Base-by-base conservation (phyloP, 2,888 invertebrate species). In the Leptinotarsa juncta region DNA sequence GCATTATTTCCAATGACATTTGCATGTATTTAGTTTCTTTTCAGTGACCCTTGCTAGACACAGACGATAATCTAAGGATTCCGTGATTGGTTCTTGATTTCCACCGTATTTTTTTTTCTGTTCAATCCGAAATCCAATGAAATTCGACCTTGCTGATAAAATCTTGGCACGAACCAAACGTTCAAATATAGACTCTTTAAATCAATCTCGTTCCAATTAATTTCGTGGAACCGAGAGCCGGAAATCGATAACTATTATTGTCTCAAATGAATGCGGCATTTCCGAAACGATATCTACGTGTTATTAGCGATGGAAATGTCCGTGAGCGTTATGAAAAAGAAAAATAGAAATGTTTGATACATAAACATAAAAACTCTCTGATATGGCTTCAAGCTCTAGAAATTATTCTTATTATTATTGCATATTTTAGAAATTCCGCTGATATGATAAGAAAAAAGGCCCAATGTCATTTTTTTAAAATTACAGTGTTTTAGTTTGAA, bases 131-230 rank as follows among this genome's bases (percentile, higher is more conserved):
- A 42, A 42, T 16, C 42, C n/a, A n/a, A 62, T 62, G 18, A 62
- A 62, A 62, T 62, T 62, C 32, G 62, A 62, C 62, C 62, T 62
- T 62, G 42, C 62, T 42, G 62, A 62, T 62, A 32, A 32, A 57
- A 20, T 42, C 42, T 15, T 32, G 42, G n/a, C 42, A 32, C 26
- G 32, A 62, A 32, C 42, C n/a, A 62, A 62, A 42, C n/a, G 18
- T 62, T 32, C 10, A 26, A 62, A 62, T 62, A 32, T 62, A 62
- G n/a, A 62, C n/a, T 16, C 26, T 62, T 62, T 42, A 32, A 42
- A 62, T 62, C 62, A 62, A 62, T 62, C 62, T 62, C 62, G 62
- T 42, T 18, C 60, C 32, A 62, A 32, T 62, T 42, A 62, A 42
- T 42, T 42, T 32, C 7, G 57, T 62, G 62, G 32, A 62, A 42